phyloP scores from a whole-genome alignment of 2,888 invertebrate genomes.

The Argynnis bischoffii region DNA sequence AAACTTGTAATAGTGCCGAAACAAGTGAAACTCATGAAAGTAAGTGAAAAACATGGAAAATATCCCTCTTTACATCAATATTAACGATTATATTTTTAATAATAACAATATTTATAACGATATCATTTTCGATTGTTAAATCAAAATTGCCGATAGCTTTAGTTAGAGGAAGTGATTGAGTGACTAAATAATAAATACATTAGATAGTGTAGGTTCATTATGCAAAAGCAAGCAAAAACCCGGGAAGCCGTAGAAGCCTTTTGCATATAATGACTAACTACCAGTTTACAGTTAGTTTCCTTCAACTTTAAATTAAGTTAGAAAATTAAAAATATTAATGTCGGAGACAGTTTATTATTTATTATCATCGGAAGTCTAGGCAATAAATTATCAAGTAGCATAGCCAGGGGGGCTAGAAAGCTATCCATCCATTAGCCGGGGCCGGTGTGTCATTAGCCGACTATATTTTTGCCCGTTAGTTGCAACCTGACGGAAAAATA shows the following conservation, averaged over 20 bases:
- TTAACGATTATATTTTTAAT: background rate
- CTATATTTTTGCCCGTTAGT: slow-evolving; percentile 29
- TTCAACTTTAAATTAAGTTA: slow-evolving; percentile 36
- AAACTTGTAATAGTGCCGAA: too few relatives aligned
- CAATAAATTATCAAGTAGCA: slow-evolving; percentile 39
- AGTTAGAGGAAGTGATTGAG: slow-evolving; percentile 8
- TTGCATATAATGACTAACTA: slow-evolving; percentile 31
- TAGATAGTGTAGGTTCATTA: slow-evolving; percentile 17
- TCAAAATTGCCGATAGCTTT: background rate
- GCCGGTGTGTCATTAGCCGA: slow-evolving; percentile 35
- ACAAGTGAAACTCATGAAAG: too few relatives aligned
- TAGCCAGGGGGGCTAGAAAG: slow-evolving; percentile 51
- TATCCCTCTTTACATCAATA: too few relatives aligned
- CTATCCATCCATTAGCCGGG: slow-evolving; percentile 50
- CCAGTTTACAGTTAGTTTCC: slow-evolving; percentile 34
- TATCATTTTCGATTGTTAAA: background rate
- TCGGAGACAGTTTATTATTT: slow-evolving; percentile 40
- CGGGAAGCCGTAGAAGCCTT: slow-evolving; percentile 32
- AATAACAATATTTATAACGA: background rate
- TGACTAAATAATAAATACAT: slow-evolving; percentile 12
- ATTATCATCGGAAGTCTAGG: slow-evolving; percentile 44
- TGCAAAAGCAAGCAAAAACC: slow-evolving; percentile 33
- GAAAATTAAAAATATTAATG: slow-evolving; percentile 40
- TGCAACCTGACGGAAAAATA: slow-evolving; percentile 19
- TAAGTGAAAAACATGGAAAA: too few relatives aligned